phyloP scores from a whole-genome alignment of 2,888 invertebrate species.

The Dolomedes plantarius region DNA sequence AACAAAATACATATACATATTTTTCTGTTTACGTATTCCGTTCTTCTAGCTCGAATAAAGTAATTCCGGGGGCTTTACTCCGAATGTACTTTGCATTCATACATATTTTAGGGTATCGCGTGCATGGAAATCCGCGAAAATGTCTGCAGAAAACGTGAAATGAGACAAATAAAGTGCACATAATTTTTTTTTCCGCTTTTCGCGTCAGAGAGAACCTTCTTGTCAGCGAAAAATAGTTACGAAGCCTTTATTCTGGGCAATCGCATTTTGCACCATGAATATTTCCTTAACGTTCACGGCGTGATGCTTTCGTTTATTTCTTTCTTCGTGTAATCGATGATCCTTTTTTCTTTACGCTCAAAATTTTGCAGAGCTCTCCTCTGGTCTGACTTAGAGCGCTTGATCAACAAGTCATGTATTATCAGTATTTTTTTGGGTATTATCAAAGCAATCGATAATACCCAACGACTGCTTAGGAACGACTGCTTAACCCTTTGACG shows the following conservation, averaged over 20 bases:
- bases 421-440: too few species aligned
- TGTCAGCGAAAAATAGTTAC: slow-evolving; percentile 40
- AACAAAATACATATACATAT: slow-evolving; percentile 22
- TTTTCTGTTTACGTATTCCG: slow-evolving; percentile 2
- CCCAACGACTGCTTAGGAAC: too few species aligned
- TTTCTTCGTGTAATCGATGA: too few species aligned
- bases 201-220: background rate
- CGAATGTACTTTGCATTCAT: slow-evolving; percentile 50
- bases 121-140: slow-evolving; percentile 21
- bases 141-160: background rate
- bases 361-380: too few species aligned
- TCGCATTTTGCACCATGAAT: background rate
- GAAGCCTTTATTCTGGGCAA: background rate
- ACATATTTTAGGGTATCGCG: slow-evolving; percentile 19
- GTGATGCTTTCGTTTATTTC: too few species aligned
- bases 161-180: slow-evolving; percentile 45
- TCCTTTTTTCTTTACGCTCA: too few species aligned
- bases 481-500: too few species aligned
- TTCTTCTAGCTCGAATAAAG: background rate
- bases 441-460: too few species aligned
- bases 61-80: slow-evolving; percentile 25
- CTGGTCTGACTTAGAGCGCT: too few species aligned
- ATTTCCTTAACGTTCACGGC: too few species aligned
- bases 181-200: slow-evolving; percentile 16
- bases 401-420: too few species aligned